phyloP scores from a whole-genome alignment of 2,797 vertebrate species.

The Allobates femoralis region DNA sequence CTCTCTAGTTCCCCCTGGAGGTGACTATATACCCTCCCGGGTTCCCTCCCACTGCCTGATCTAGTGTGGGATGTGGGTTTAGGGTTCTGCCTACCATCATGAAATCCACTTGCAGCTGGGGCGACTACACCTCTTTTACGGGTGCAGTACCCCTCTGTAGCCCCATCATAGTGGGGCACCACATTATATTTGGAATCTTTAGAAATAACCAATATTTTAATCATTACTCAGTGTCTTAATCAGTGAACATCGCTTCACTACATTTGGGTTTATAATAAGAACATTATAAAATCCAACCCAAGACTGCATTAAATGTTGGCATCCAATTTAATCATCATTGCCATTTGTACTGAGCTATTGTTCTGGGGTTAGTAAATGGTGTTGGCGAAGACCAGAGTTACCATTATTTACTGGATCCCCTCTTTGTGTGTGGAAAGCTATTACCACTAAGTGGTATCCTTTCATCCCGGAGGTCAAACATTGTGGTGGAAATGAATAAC shows the following conservation, averaged over 20 bases:
- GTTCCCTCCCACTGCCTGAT: too few species aligned
- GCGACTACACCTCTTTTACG: too few species aligned
- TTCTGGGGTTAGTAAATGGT: constrained; percentile 30
- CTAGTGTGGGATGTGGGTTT: too few species aligned
- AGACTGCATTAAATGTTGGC: constrained; percentile 1
- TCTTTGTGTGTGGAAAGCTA: constrained; percentile 17
- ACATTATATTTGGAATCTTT: neutral
- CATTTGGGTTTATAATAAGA: neutral
- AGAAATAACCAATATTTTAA: neutral
- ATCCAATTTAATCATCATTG: neutral
- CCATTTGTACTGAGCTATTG: neutral
- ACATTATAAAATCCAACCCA: neutral
- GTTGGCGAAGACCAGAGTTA: neutral
- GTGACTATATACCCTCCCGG: too few species aligned
- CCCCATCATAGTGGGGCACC: too few species aligned
- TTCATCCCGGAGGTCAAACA: constrained; percentile 8
- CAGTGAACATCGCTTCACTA: neutral
- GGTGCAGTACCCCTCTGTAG: too few species aligned
- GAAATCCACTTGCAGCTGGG: too few species aligned
- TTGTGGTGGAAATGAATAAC: constrained; percentile 25
- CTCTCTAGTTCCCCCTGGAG: too few species aligned
- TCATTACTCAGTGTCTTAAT: neutral
- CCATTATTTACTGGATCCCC: constrained; percentile 37
- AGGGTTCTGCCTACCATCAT: too few species aligned
- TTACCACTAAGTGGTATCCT: constrained; percentile 37